These are phyloP conservation scores for Drosophila anomelani DNA, from an alignment of 2,888 invertebrate species.

Conservation along the genomic window DNA sequence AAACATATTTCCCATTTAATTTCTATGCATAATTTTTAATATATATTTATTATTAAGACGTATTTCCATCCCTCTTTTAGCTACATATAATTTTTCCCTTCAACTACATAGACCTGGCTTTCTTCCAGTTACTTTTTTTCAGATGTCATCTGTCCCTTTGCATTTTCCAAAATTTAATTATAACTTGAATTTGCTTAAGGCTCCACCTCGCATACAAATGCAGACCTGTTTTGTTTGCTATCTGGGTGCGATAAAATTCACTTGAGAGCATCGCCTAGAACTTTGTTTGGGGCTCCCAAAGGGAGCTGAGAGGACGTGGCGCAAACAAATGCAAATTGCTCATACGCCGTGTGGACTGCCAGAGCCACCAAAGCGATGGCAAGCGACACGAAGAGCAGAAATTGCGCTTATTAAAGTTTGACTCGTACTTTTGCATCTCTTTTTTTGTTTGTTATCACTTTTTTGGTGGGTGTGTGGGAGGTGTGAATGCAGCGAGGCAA, in stretches of 20 bases:
- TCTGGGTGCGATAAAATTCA: conserved; percentile 62
- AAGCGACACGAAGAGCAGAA: conserved; percentile 48
- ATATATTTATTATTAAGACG: background rate
- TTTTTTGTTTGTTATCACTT: conserved; percentile 14
- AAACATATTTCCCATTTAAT: background rate
- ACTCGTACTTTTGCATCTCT: conserved; percentile 60
- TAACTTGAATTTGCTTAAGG: conserved; percentile 41
- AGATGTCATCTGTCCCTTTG: conserved; percentile 29
- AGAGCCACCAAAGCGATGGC: conserved; percentile 5
- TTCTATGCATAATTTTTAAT: background rate
- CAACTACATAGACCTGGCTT: conserved; percentile 1
- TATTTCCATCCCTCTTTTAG: background rate
- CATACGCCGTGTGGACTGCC: conserved; percentile 66
- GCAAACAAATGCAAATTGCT: conserved; percentile 70
- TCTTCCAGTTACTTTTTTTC: conserved; percentile 14
- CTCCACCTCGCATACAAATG: conserved; percentile 36
- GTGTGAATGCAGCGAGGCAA: conserved; percentile 43
- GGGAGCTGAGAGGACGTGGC: conserved; percentile 33
- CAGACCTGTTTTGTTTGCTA: conserved; percentile 55
- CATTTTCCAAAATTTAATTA: conserved; percentile 40
- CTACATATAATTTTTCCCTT: background rate
- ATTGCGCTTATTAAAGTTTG: conserved; percentile 74
- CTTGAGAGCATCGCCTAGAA: conserved; percentile 60
- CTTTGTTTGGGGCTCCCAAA: conserved; percentile 55
- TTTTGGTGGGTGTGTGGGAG: conserved; percentile 10